Conservation (phyloP, 2,113 vertebrate species). For the Brachyhypopomus gauderio region DNA sequence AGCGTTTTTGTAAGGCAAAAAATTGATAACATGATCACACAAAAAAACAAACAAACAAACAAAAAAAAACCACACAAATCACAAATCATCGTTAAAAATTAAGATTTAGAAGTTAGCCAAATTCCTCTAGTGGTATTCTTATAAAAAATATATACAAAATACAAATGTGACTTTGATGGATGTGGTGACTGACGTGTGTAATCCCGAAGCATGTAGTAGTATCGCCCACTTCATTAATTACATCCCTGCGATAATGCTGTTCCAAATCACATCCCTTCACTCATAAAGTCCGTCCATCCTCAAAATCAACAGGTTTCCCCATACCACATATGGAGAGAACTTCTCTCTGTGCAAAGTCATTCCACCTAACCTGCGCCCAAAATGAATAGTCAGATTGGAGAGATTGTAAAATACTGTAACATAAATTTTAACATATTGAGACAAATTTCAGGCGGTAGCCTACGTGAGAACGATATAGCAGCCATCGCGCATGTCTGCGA, state of each 20-base stretch:
- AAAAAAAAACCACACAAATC: too few relatives aligned
- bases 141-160: not conserved
- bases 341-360: not conserved
- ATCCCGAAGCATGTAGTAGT: not conserved
- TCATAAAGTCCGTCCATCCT: not conserved
- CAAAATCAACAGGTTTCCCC: constrained; percentile 31
- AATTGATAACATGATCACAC: too few relatives aligned
- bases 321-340: not conserved
- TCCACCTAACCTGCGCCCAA: not conserved
- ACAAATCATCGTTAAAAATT: too few relatives aligned
- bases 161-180: not conserved
- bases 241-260: too few relatives aligned
- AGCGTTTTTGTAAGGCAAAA: too few relatives aligned
- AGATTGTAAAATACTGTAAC: not conserved
- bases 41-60: too few relatives aligned
- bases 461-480: not conserved
- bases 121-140: too few relatives aligned
- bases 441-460: not conserved
- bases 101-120: too few relatives aligned
- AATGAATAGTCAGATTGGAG: not conserved
- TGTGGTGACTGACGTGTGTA: constrained; percentile 3
- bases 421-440: not conserved
- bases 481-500: not conserved
- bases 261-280: not conserved
- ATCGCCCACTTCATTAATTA: not conserved